Percentiles rank a stretch among this genome's conserved stretches.
Conservation (phyloP, 2,888 invertebrate genomes). For the Baronia brevicornis region DNA sequence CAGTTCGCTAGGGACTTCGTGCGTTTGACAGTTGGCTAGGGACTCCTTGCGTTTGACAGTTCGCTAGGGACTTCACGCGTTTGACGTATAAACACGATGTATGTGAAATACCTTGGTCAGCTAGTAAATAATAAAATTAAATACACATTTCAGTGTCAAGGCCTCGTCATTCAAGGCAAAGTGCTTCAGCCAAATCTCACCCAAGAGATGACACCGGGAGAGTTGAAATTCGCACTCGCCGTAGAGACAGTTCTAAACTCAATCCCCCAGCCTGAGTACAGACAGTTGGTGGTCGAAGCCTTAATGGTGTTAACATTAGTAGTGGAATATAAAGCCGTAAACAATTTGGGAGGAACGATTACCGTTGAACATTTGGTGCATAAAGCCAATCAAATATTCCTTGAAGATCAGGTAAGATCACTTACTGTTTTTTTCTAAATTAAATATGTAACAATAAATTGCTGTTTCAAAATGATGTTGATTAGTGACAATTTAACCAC, state of each 20-base stretch:
- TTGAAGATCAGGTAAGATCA: slow-evolving; percentile 90
- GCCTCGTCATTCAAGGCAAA: slow-evolving; percentile 93
- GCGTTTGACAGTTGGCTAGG: too few relatives aligned
- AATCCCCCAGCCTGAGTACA: slow-evolving; percentile 98
- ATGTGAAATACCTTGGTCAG: too few relatives aligned
- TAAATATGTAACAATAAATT: too few relatives aligned
- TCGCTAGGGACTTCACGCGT: too few relatives aligned
- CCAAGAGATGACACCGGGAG: slow-evolving; percentile 99
- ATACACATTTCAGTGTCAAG: slow-evolving; percentile 82
- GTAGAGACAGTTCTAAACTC: slow-evolving; percentile 97
- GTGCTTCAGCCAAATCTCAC: slow-evolving; percentile 93
- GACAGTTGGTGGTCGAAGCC: slow-evolving; percentile 97
- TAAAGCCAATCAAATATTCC: slow-evolving; percentile 94
- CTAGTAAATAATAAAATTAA: too few relatives aligned
- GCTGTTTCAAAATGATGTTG: too few relatives aligned
- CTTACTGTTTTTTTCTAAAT: neutral
- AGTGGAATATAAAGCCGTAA: slow-evolving; percentile 88
- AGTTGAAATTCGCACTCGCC: slow-evolving; percentile 97
- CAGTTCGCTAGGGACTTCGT: too few relatives aligned
- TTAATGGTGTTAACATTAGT: slow-evolving; percentile 96
- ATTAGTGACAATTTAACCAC: too few relatives aligned
- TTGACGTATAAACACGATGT: too few relatives aligned
- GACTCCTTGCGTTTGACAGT: too few relatives aligned
- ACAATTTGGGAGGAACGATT: slow-evolving; percentile 85
- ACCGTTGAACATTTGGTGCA: slow-evolving; percentile 95